phyloP scores from a whole-genome alignment of 2,888 invertebrate genomes.

The Andrena bicolor region DNA sequence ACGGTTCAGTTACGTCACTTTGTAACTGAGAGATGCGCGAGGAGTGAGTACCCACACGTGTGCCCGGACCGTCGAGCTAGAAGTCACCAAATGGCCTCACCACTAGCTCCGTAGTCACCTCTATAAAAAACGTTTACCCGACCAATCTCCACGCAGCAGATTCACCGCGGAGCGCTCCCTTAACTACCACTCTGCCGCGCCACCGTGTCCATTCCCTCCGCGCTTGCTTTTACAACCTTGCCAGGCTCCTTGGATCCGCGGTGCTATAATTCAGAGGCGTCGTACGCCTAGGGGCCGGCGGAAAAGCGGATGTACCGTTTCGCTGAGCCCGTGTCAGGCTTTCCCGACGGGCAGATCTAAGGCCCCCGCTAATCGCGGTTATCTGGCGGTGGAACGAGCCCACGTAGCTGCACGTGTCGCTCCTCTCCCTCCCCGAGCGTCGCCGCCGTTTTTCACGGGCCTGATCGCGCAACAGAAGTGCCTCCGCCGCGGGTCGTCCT shows the following conservation, averaged over 20 bases:
- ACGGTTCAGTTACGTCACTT: too few species aligned
- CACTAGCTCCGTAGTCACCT: too few species aligned
- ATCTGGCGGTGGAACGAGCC: conserved; percentile 22
- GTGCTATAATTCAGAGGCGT: background rate
- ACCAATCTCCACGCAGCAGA: too few species aligned
- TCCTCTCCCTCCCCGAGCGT: background rate
- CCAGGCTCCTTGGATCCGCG: background rate
- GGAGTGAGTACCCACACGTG: too few species aligned
- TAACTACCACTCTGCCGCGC: too few species aligned
- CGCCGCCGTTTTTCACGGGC: conserved; percentile 58
- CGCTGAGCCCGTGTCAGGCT: background rate
- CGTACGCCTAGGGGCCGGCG: background rate
- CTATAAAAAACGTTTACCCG: too few species aligned
- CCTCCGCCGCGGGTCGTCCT: conserved; percentile 30
- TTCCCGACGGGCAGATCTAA: conserved; percentile 34
- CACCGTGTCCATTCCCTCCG: too few species aligned
- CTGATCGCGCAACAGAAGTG: conserved; percentile 54
- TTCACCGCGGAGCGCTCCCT: too few species aligned
- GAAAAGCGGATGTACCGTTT: conserved; percentile 14
- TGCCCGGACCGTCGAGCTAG: too few species aligned
- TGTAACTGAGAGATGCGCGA: too few species aligned
- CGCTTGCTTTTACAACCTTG: too few species aligned
- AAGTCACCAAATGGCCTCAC: too few species aligned
- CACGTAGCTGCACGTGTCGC: conserved; percentile 55
- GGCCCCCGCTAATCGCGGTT: conserved; percentile 44